A percentile compares a stretch with the other conserved stretches of the same genome.
Evolutionary conservation across 2,113 vertebrate species (phyloP).

Genomic region (Pluvianellus socialis): DNA sequence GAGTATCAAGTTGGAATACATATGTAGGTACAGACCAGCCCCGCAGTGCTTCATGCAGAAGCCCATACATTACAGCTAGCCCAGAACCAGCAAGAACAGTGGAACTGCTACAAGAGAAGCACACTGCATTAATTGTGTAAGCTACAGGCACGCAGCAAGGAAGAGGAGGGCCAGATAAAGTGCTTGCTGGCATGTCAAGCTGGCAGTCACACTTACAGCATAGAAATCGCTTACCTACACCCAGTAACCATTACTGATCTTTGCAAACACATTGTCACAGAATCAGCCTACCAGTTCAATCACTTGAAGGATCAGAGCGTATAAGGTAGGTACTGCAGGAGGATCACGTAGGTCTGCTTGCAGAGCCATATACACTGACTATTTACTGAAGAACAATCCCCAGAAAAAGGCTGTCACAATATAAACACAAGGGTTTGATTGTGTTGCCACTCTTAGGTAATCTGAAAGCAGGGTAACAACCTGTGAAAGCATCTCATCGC

Average conservation of each 20-base stretch:
- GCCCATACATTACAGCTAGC: neutral
- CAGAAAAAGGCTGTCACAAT: neutral
- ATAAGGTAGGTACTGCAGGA: no score
- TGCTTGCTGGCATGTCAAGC: neutral
- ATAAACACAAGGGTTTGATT: neutral
- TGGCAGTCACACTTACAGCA: neutral
- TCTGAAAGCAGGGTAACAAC: slow-evolving; percentile 5
- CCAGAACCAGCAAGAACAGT: neutral
- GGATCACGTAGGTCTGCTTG: no score
- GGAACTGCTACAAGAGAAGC: neutral
- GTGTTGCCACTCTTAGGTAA: neutral
- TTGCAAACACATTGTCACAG: neutral
- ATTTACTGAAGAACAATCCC: neutral
- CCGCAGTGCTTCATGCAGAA: neutral
- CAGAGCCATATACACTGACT: neutral
- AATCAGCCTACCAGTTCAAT: neutral
- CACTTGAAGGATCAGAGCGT: neutral
- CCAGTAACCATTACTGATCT: neutral
- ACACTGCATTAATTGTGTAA: accelerated
- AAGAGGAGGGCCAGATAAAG: neutral
- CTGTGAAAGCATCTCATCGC: neutral
- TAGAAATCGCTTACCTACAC: neutral
- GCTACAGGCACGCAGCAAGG: neutral
- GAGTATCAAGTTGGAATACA: neutral
- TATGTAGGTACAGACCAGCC: neutral